Percentiles rank a stretch among this genome's conserved stretches.
Conservation (phyloP, 2,797 vertebrate species). For the Tauraco hartlaubi region DNA sequence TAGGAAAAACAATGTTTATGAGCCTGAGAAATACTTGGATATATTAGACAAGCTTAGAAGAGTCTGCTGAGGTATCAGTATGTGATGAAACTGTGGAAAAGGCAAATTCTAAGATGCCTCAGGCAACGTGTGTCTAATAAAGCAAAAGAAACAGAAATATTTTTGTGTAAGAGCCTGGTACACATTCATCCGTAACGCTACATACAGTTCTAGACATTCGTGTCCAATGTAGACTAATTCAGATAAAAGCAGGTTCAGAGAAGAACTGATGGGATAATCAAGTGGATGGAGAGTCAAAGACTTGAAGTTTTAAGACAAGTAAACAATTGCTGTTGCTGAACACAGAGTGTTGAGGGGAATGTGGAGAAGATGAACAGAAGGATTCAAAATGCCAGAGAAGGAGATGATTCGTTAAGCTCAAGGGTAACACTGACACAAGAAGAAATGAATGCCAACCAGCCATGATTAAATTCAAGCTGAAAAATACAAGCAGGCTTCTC, state of each 20-base stretch:
- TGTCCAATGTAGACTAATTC: background rate
- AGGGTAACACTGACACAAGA: background rate
- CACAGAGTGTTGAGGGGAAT: background rate
- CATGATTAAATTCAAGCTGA: background rate
- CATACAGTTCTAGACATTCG: background rate
- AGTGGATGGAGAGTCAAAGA: constrained; percentile 4
- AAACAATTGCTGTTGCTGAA: constrained; percentile 31
- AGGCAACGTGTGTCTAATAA: background rate
- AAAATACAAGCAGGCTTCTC: background rate
- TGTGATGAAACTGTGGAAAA: background rate
- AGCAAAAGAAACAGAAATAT: constrained; percentile 23
- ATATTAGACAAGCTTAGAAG: background rate
- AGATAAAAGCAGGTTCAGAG: background rate
- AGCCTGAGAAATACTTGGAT: background rate
- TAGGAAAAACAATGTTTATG: background rate
- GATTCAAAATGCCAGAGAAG: constrained; percentile 23
- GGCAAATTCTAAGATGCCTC: background rate
- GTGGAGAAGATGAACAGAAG: constrained; percentile 20
- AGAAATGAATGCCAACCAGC: background rate
- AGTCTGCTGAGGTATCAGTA: background rate
- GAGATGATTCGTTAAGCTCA: constrained; percentile 32
- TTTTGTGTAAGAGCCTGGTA: background rate
- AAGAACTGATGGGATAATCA: background rate
- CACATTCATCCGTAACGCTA: background rate
- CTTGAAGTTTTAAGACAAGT: background rate